Evolutionary conservation across 2,888 invertebrate genomes (phyloP).

Genomic region (Dysmachus trigonus): DNA sequence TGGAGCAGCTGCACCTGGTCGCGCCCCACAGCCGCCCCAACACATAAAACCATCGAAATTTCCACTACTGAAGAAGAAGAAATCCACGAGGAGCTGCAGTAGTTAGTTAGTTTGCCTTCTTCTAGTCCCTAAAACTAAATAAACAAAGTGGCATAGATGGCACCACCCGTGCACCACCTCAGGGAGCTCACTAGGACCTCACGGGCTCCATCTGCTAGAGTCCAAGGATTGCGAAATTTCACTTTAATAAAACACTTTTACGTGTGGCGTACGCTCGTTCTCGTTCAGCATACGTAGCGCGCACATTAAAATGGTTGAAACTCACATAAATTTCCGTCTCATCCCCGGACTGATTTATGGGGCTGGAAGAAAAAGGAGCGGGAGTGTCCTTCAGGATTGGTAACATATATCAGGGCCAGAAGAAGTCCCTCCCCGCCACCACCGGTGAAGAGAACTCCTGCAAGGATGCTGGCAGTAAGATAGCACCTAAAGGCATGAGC

Average conservation of each 20-base stretch:
- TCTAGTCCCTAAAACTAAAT: neutral
- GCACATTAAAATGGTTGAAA: constrained; percentile 19
- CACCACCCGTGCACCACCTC: too few relatives aligned
- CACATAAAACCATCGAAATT: constrained; percentile 18
- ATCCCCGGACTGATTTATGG: constrained; percentile 28
- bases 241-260: constrained; percentile 15
- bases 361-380: constrained; percentile 27
- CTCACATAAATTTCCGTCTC: constrained; percentile 32
- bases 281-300: constrained; percentile 16
- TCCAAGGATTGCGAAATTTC: neutral
- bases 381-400: constrained; percentile 16
- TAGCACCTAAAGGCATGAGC: neutral
- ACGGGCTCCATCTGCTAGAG: neutral
- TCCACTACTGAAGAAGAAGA: neutral
- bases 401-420: constrained; percentile 4
- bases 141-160: neutral
- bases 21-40: too few relatives aligned
- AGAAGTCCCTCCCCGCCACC: neutral
- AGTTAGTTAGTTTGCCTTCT: neutral
- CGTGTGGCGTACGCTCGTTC: constrained; percentile 16
- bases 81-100: neutral
- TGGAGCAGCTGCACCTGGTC: constrained; percentile 27
- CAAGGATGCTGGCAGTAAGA: neutral
- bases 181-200: neutral
- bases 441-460: neutral